Evolutionary conservation across 2,113 vertebrate species (phyloP).

Genomic region (Petrocephalus zakoni): DNA sequence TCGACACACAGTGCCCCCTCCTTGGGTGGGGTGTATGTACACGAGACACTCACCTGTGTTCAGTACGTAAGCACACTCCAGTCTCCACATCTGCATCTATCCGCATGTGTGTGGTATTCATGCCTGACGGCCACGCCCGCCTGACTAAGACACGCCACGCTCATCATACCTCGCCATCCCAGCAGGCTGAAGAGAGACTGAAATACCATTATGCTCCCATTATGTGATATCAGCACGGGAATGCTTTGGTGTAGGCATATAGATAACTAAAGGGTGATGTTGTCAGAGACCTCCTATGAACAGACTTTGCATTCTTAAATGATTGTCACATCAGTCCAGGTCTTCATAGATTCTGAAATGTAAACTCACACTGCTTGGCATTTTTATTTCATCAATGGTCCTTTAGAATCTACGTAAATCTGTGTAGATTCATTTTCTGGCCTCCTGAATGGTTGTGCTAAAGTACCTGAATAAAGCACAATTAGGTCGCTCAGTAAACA

Average conservation of each 20-base stretch:
- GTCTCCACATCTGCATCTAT: not conserved
- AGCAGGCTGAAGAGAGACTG: not conserved
- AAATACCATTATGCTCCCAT: not conserved
- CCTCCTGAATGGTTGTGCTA: not conserved
- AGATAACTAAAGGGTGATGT: not conserved
- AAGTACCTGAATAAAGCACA: not conserved
- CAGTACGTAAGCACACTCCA: not conserved
- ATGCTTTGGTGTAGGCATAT: not conserved
- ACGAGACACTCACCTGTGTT: not conserved
- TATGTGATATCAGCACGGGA: not conserved
- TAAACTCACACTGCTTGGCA: not conserved
- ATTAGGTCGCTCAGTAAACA: not conserved
- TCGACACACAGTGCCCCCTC: not conserved
- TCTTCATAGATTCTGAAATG: not conserved
- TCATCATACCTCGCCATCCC: not conserved
- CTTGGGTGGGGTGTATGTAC: not conserved
- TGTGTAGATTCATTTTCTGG: not conserved
- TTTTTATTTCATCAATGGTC: not conserved
- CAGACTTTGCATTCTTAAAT: not conserved
- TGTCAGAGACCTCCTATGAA: not conserved
- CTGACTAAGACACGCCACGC: not conserved
- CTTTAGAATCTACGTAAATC: not conserved
- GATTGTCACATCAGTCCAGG: not conserved
- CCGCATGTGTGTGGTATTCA: not conserved
- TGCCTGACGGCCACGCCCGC: not conserved